Evolutionary conservation across 2,113 vertebrate species (phyloP), one percentile per base, ranked within the genome.

Genomic region (Nycticryphes semicollaris): DNA sequence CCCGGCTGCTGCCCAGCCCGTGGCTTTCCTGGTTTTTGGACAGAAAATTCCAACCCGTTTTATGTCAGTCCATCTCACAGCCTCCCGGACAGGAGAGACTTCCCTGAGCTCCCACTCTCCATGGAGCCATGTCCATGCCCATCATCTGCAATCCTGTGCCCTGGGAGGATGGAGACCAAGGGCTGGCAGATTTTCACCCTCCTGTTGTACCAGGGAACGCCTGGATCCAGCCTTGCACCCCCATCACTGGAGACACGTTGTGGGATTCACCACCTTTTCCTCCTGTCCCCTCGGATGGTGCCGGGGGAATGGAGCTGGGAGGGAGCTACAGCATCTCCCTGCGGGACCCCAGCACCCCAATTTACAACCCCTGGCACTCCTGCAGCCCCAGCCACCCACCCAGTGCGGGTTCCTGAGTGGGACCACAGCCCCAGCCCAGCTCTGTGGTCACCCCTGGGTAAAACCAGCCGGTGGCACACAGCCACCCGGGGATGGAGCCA

Each of bases 231-330:
- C 79, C 25, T 23, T 15, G 78, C 60, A 28, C 13, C 67, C 45
- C 41, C 12, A 0, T 6, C 13, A 1, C 37, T 3, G 24, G 25
- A 45, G 83, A 8, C n/a, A 8, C 6, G 0, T 8, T 9, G 5
- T 57, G 22, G 53, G 21, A 8, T 60, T 80, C 20, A 0, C 39
- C 73, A 6, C 91, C 20, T 88, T 35, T 7, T 51, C 37, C 78
- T 50, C 48, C 4, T 8, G 0, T 76, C 28, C 57, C 67, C 10
- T 43, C 1, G 5, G 43, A 10, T 2, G 59, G 21, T 28, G 63
- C 39, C 2, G 3, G 9, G 22, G 24, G 28, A 28, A 7, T 2
- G 17, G 53, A 22, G 13, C 48, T 0, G 1, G 35, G n/a, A 37
- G 45, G 33, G 79, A 51, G 53, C 10, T 14, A 39, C 63, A 84